Conservation (phyloP, 2,888 invertebrate species). For the Drosophila paranaensis region DNA sequence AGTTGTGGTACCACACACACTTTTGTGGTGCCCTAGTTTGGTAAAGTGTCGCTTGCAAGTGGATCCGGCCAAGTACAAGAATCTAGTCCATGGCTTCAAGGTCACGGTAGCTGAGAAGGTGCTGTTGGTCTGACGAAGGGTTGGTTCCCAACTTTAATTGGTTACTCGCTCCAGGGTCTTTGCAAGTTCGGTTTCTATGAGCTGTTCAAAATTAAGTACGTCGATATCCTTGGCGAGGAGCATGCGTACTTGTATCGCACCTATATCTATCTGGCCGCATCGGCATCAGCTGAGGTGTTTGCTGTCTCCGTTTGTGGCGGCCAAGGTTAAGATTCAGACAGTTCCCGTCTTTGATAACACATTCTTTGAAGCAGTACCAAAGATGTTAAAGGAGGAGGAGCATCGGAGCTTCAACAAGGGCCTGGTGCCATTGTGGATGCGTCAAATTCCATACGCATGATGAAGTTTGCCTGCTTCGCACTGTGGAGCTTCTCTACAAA, state of each 20-base stretch:
- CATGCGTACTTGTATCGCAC: conserved; percentile 92
- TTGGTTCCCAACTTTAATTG: conserved; percentile 95
- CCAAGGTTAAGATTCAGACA: conserved; percentile 95
- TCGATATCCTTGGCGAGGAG: conserved; percentile 90
- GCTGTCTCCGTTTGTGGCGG: conserved; percentile 98
- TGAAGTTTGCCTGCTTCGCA: conserved; percentile 96
- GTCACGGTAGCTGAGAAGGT: conserved; percentile 90
- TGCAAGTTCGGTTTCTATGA: conserved; percentile 95
- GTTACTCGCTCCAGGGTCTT: conserved; percentile 92
- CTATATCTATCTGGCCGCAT: conserved; percentile 92
- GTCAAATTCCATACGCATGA: conserved; percentile 90
- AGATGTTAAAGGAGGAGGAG: conserved; percentile 92
- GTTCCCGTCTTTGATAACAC: conserved; percentile 90
- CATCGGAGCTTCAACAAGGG: conserved; percentile 92
- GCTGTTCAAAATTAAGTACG: conserved; percentile 92
- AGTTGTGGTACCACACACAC: conserved; percentile 95
- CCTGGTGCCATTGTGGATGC: conserved; percentile 91
- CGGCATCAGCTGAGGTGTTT: conserved; percentile 94
- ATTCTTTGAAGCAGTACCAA: conserved; percentile 90
- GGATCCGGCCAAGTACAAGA: conserved; percentile 92
- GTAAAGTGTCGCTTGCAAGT: conserved; percentile 94
- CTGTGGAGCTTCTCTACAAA: conserved; percentile 91
- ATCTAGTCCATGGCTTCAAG: conserved; percentile 90
- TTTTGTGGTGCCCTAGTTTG: conserved; percentile 91
- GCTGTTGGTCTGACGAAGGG: conserved; percentile 90